A percentile compares a stretch with the other conserved stretches of the same genome.
These are phyloP conservation scores for Choristoneura fumiferana DNA, from an alignment of 1,140 invertebrate genomes.

Conservation along the genomic window DNA sequence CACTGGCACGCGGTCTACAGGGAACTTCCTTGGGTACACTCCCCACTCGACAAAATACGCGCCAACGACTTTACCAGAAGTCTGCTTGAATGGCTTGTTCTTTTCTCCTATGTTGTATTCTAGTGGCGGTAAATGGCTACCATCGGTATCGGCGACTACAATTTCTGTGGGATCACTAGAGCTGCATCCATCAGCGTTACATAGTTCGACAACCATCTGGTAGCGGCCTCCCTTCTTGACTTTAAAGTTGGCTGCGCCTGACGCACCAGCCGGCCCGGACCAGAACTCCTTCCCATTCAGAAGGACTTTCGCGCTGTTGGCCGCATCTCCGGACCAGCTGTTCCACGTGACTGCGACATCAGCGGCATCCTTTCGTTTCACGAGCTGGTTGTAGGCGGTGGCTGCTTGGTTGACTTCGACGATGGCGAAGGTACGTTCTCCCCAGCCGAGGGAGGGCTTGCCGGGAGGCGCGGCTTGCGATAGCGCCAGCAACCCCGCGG, in stretches of 20 bases:
- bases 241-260: slow-evolving; percentile 57
- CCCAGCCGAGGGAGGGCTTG: slow-evolving; percentile 64
- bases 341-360: slow-evolving; percentile 68
- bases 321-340: slow-evolving; percentile 65
- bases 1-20: slow-evolving; percentile 61
- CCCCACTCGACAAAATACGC: slow-evolving; percentile 74
- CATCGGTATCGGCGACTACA: slow-evolving; percentile 68
- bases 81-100: slow-evolving; percentile 69
- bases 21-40: slow-evolving; percentile 69
- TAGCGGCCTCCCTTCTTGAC: slow-evolving; percentile 67
- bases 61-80: slow-evolving; percentile 69
- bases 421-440: slow-evolving; percentile 65
- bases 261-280: slow-evolving; percentile 48
- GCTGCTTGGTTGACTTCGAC: slow-evolving; percentile 71
- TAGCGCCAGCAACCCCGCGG: slow-evolving; percentile 44
- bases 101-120: slow-evolving; percentile 57
- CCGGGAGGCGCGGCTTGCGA: slow-evolving; percentile 58
- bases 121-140: slow-evolving; percentile 64
- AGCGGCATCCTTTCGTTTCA: slow-evolving; percentile 55
- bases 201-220: slow-evolving; percentile 62
- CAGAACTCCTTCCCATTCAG: slow-evolving; percentile 60
- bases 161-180: slow-evolving; percentile 61
- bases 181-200: slow-evolving; percentile 63
- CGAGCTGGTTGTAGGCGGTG: slow-evolving; percentile 69
- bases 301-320: slow-evolving; percentile 51